Evolutionary conservation across 2,888 invertebrate genomes (phyloP), one percentile per base, ranked within the genome.

Genomic region (Thera britannica): DNA sequence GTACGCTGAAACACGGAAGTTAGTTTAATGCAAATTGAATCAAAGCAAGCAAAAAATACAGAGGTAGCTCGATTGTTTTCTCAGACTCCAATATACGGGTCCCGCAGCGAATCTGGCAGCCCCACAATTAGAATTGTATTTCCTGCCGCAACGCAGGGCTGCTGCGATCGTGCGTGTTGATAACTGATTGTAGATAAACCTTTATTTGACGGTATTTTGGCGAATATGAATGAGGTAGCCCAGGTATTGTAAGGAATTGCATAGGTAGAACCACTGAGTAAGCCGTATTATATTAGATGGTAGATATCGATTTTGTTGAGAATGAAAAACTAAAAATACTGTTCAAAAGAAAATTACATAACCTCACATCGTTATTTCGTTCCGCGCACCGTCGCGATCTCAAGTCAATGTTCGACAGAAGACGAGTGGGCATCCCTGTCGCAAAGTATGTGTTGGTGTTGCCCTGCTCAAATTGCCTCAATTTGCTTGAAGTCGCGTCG

Each of bases 401-500:
- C n/a, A 12, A 54, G 23, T 51, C 23, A 51, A 11, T 55, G 46
- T 56, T 36, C 41, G 51, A 34, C 38, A 23, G 52, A 51, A 23
- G 35, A 11, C 11, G 36, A 65, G 59, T 65, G 60, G 56, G 56
- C 65, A 55, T 60, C 56, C 56, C 60, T 59, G n/a, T 12, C 48
- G 55, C 46, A 55, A 36, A 48, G 35, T 58, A 23, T 65, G 58
- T 64, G 59, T 81, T 23, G 23, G 23, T 23, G 23, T 23, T 83
- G 83, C 83, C 79, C 83, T 79, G 49, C 55, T 60, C 51, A 73
- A 79, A 89, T 90, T 90, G 84, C 81, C 89, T 82, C 83, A 90
- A 90, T 90, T 90, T 87, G 83, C 72, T 70, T 68, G 68, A 77
- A 49, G 48, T 34, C 75, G 73, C 72, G 77, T 71, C 65, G 68